Percentiles rank a stretch among this genome's conserved stretches.
phyloP scores from a whole-genome alignment of 1,140 invertebrate species.

The Pseudomyrmex pallidus region DNA sequence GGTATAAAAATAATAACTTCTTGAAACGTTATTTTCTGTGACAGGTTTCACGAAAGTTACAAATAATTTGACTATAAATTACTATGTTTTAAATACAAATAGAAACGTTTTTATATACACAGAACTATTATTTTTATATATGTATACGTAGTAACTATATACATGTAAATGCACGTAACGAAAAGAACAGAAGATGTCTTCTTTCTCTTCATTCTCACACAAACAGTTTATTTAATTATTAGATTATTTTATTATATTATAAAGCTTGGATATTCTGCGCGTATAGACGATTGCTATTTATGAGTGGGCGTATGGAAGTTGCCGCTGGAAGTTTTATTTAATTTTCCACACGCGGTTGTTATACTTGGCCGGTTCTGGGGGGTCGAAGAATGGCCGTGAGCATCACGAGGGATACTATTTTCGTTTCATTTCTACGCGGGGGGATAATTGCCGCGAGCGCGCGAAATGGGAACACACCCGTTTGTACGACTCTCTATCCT shows the following conservation, averaged over 20 bases:
- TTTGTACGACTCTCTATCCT: background rate
- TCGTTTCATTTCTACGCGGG: conserved; percentile 49
- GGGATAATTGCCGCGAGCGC: conserved; percentile 19
- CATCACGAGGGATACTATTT: conserved; percentile 41
- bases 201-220: no score
- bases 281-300: conserved; percentile 34
- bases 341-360: conserved; percentile 41
- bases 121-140: no score
- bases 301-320: background rate
- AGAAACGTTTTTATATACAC: no score
- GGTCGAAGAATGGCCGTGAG: conserved; percentile 27
- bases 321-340: conserved; percentile 27
- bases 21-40: background rate
- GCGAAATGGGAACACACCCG: conserved; percentile 27
- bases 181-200: background rate
- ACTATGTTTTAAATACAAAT: no score
- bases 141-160: no score
- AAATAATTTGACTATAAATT: no score
- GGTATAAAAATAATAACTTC: background rate
- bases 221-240: background rate
- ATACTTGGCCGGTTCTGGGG: conserved; percentile 7
- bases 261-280: background rate
- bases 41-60: background rate
- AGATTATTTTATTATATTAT: background rate
- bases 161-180: background rate